These are phyloP conservation scores for Erpetoichthys calabaricus DNA, from an alignment of 2,797 vertebrate genomes.

Conservation along the genomic window DNA sequence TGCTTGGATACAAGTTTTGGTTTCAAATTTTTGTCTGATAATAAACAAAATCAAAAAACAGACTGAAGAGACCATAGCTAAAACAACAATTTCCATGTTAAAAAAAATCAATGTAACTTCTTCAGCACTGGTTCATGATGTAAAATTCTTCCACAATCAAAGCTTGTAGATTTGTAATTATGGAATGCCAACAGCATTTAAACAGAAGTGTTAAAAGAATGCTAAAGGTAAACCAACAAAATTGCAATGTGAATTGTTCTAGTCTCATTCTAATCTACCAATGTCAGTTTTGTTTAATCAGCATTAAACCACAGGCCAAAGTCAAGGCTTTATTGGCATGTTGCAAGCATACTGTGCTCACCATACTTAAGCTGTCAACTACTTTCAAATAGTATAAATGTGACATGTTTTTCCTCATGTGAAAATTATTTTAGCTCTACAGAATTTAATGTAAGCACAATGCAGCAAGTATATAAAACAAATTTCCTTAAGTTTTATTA, in stretches of 20 bases:
- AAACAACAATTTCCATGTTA: no score
- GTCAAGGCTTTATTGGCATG: slow-evolving; percentile 63
- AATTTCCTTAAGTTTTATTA: no score
- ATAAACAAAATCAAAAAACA: no score
- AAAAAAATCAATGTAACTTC: slow-evolving; percentile 52
- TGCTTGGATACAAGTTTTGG: no score
- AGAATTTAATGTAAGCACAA: no score
- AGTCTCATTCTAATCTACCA: slow-evolving; percentile 85
- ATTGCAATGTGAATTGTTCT: slow-evolving; percentile 90
- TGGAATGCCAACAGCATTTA: slow-evolving; percentile 83
- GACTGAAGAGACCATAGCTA: no score
- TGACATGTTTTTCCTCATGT: no score
- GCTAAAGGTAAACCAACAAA: slow-evolving; percentile 83
- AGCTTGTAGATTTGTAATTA: slow-evolving; percentile 84
- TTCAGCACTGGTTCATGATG: slow-evolving; percentile 67
- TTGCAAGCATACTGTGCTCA: slow-evolving; percentile 53
- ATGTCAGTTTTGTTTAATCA: slow-evolving; percentile 87
- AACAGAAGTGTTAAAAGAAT: slow-evolving; percentile 74
- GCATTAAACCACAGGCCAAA: slow-evolving; percentile 52
- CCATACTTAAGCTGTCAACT: slow-evolving; percentile 42
- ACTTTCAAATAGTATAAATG: slow-evolving; percentile 33
- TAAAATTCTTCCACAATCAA: slow-evolving; percentile 74
- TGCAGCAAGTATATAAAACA: no score
- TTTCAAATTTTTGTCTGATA: no score
- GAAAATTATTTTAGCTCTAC: no score